Conservation (phyloP, 1,140 invertebrate genomes). For the Cotesia glomerata region DNA sequence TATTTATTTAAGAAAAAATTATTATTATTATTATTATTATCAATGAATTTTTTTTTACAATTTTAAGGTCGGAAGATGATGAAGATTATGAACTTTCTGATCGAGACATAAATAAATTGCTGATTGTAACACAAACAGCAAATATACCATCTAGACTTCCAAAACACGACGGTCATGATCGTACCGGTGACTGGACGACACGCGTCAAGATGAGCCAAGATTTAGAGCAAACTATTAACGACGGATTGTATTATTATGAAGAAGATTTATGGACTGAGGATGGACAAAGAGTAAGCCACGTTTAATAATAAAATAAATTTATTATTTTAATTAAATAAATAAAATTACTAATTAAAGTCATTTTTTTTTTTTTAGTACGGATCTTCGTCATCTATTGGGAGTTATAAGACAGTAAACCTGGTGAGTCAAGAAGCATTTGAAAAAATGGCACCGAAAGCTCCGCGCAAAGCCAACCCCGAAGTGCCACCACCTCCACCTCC, state of each 20-base stretch:
- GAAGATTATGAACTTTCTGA: constrained; percentile 90
- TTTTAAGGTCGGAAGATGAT: constrained; percentile 74
- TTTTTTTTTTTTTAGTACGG: constrained; percentile 44
- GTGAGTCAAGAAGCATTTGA: constrained; percentile 88
- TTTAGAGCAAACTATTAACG: constrained; percentile 91
- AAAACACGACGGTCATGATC: constrained; percentile 89
- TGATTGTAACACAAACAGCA: constrained; percentile 91
- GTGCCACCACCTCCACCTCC: constrained; percentile 80
- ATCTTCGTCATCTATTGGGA: constrained; percentile 60
- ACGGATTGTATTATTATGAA: constrained; percentile 94
- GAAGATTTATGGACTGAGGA: constrained; percentile 80
- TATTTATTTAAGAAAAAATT: background rate
- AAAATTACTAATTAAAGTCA: no score
- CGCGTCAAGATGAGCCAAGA: constrained; percentile 93
- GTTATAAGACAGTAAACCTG: constrained; percentile 88
- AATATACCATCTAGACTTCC: constrained; percentile 64
- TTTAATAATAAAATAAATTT: background rate
- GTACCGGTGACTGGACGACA: constrained; percentile 83
- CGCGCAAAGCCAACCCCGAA: constrained; percentile 70
- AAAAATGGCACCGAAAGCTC: constrained; percentile 73
- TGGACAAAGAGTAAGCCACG: constrained; percentile 51
- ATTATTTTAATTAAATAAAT: background rate
- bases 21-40: background rate
- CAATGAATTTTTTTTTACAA: constrained; percentile 12
- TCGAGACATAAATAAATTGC: constrained; percentile 90